Percentiles rank a stretch among this genome's conserved stretches.
These are phyloP conservation scores for Trachemys scripta DNA, from an alignment of 2,113 vertebrate genomes.

Conservation along the genomic window DNA sequence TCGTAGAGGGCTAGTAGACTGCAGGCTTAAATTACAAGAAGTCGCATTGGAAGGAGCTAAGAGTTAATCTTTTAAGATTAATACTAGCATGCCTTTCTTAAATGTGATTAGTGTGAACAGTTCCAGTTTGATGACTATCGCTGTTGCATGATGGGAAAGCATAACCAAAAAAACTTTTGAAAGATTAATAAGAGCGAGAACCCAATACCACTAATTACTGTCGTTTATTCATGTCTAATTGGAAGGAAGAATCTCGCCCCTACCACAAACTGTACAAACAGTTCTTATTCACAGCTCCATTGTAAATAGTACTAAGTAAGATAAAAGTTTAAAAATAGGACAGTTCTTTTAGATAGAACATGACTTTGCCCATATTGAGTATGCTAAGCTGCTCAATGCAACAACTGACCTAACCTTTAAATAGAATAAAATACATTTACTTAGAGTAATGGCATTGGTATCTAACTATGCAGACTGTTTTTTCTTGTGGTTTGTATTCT, in stretches of 20 bases:
- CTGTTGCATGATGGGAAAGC: neutral
- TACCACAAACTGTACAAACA: neutral
- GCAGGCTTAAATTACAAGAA: constrained; percentile 21
- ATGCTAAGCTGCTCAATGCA: neutral
- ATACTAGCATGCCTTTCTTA: neutral
- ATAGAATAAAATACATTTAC: neutral
- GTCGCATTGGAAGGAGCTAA: constrained; percentile 2
- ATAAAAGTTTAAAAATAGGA: neutral
- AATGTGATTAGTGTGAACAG: neutral
- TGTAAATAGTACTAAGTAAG: neutral
- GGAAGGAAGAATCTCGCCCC: neutral
- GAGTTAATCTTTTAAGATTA: constrained; percentile 14
- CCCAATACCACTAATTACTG: neutral
- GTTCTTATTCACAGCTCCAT: neutral
- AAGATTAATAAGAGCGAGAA: neutral
- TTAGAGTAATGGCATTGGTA: neutral
- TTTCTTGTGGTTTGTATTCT: neutral
- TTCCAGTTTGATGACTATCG: constrained; percentile 15
- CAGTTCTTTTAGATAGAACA: neutral
- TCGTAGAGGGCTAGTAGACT: neutral
- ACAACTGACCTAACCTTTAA: neutral
- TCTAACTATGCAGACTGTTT: neutral
- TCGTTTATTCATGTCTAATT: neutral
- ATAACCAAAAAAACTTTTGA: neutral
- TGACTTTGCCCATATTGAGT: neutral